Conservation (phyloP, 2,888 invertebrate genomes). For the Cenopis cana region DNA sequence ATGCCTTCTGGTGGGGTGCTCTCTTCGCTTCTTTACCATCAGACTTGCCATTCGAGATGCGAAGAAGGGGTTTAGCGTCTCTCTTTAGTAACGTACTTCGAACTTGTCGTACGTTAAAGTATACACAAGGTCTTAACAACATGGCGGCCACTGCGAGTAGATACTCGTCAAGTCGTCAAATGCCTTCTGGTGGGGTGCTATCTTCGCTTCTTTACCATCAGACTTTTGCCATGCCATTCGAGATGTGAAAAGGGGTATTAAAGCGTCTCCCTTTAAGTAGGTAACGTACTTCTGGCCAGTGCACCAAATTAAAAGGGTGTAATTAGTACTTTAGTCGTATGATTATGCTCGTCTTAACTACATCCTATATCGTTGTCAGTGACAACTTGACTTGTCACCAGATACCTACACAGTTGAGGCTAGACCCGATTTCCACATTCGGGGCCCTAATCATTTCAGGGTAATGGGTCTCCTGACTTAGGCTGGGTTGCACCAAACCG, state of each 20-base stretch:
- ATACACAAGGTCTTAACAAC: too few relatives aligned
- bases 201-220: background rate
- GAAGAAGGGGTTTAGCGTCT: too few relatives aligned
- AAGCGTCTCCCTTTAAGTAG: too few relatives aligned
- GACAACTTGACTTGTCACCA: background rate
- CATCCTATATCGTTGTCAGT: too few relatives aligned
- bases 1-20: background rate
- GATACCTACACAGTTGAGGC: background rate
- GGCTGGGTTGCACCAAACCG: too few relatives aligned
- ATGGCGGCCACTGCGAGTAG: background rate
- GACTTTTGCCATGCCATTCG: background rate
- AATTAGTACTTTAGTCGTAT: too few relatives aligned
- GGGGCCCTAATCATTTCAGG: background rate
- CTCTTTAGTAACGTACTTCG: too few relatives aligned
- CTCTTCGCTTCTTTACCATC: background rate
- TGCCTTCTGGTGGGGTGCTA: background rate
- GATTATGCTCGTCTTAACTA: background rate
- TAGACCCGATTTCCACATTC: background rate
- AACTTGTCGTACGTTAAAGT: too few relatives aligned
- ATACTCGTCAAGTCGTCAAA: too few relatives aligned
- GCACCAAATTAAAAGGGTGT: too few relatives aligned
- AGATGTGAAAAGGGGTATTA: too few relatives aligned
- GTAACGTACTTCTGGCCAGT: too few relatives aligned
- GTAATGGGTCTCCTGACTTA: background rate
- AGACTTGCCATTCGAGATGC: background rate